phyloP scores from a whole-genome alignment of 2,113 vertebrate genomes.

The Ciconia stormi region DNA sequence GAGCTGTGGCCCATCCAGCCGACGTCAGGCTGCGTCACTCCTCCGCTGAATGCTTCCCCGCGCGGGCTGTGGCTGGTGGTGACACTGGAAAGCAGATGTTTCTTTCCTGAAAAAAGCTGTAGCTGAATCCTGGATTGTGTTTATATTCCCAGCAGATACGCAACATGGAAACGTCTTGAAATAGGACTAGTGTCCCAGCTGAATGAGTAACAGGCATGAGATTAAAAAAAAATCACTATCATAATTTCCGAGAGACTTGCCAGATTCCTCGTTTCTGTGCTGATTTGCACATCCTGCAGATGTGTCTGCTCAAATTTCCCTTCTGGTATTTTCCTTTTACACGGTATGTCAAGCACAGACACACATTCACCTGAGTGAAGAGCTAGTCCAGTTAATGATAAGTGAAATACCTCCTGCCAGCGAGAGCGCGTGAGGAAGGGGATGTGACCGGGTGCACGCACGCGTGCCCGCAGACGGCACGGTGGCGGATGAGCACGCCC shows the following conservation, averaged over 20 bases:
- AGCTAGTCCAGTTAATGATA: background rate
- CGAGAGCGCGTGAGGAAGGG: background rate
- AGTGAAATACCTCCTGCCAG: background rate
- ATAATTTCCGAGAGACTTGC: constrained; percentile 65
- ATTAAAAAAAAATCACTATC: constrained; percentile 17
- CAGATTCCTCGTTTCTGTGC: constrained; percentile 43
- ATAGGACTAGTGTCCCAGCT: constrained; percentile 61
- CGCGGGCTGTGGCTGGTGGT: background rate
- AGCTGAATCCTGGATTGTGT: constrained; percentile 16
- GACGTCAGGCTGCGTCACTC: background rate
- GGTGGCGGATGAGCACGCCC: rapidly evolving
- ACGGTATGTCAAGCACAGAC: background rate
- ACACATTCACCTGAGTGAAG: background rate
- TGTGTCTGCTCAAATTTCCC: constrained; percentile 47
- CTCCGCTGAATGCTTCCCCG: rapidly evolving
- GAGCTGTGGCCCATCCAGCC: background rate
- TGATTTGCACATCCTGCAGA: constrained; percentile 66
- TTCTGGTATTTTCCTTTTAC: background rate
- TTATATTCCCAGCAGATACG: constrained; percentile 24
- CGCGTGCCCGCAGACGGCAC: rapidly evolving
- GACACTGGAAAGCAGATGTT: constrained; percentile 19
- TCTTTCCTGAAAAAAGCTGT: constrained; percentile 17
- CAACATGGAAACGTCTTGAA: constrained; percentile 45
- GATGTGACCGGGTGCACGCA: background rate
- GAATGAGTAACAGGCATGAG: constrained; percentile 42